A percentile compares a stretch with the other conserved stretches of the same genome.
Conservation (phyloP, 2,113 vertebrate genomes). For the Brachyhypopomus occidentalis region DNA sequence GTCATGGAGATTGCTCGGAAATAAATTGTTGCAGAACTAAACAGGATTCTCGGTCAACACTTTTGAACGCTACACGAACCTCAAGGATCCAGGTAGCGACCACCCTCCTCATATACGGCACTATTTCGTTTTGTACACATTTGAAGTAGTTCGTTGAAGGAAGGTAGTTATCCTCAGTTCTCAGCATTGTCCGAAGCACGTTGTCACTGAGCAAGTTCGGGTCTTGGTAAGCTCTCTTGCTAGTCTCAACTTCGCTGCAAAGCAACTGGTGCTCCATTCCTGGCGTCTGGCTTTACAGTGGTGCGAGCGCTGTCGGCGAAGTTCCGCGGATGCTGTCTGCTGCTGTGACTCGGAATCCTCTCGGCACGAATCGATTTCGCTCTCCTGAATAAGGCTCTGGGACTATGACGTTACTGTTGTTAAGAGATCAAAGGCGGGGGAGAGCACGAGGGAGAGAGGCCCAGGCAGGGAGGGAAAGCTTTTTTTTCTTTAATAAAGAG, state of each 20-base stretch:
- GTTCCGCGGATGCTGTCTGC: conserved; percentile 70
- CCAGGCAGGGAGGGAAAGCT: too few species aligned
- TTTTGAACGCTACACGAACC: conserved; percentile 74
- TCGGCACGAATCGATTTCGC: conserved; percentile 81
- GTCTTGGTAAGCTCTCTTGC: conserved; percentile 92
- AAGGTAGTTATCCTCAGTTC: conserved; percentile 90
- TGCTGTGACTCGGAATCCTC: conserved; percentile 82
- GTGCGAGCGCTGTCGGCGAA: conserved; percentile 55
- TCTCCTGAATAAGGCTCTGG: conserved; percentile 63
- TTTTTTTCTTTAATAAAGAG: too few species aligned
- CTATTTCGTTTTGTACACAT: conserved; percentile 94
- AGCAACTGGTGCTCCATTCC: conserved; percentile 96
- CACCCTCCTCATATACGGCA: conserved; percentile 96
- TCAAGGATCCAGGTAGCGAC: conserved; percentile 98
- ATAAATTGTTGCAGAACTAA: too few species aligned
- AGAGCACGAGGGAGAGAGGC: too few species aligned
- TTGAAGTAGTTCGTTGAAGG: conserved; percentile 96
- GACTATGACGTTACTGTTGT: too few species aligned
- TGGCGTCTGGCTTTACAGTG: conserved; percentile 39
- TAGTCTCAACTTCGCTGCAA: conserved; percentile 95
- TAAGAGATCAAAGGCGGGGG: too few species aligned
- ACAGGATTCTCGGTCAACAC: too few species aligned
- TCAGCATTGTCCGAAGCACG: conserved; percentile 91
- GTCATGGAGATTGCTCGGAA: too few species aligned
- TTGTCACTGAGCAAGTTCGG: conserved; percentile 92